Conservation (phyloP, 2,888 invertebrate species). For the Podotricha telesiphe region DNA sequence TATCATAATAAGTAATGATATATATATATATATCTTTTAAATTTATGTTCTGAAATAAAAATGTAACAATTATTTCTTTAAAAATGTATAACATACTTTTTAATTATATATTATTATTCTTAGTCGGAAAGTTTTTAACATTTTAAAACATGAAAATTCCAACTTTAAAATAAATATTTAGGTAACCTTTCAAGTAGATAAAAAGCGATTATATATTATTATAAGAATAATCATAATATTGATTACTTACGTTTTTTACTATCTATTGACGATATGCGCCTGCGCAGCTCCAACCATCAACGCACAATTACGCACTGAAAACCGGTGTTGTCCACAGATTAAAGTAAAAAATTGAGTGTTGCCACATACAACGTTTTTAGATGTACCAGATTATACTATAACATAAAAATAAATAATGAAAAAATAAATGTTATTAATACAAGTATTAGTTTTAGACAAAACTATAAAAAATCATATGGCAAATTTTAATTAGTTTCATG, state of each 20-base stretch:
- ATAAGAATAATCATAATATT: not conserved
- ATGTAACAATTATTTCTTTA: too few species aligned
- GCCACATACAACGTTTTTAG: not conserved
- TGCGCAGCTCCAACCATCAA: not conserved
- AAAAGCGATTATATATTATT: slow-evolving; percentile 3
- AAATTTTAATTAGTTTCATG: too few species aligned
- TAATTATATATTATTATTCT: too few species aligned
- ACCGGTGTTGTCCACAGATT: not conserved
- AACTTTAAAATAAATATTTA: not conserved
- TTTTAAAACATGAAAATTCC: too few species aligned
- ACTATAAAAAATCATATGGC: too few species aligned
- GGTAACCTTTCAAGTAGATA: not conserved
- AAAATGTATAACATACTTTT: too few species aligned
- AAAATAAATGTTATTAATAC: too few species aligned
- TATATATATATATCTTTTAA: too few species aligned
- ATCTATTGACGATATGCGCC: not conserved
- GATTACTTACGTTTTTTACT: not conserved
- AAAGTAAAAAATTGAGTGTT: not conserved
- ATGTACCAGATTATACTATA: not conserved
- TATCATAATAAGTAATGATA: too few species aligned
- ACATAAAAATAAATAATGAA: not conserved
- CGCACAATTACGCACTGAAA: not conserved
- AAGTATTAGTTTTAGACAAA: too few species aligned
- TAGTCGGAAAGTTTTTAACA: too few species aligned
- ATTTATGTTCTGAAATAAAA: too few species aligned